Evolutionary conservation across 2,888 invertebrate genomes (phyloP).

Genomic region (Trichopoda pennipes): DNA sequence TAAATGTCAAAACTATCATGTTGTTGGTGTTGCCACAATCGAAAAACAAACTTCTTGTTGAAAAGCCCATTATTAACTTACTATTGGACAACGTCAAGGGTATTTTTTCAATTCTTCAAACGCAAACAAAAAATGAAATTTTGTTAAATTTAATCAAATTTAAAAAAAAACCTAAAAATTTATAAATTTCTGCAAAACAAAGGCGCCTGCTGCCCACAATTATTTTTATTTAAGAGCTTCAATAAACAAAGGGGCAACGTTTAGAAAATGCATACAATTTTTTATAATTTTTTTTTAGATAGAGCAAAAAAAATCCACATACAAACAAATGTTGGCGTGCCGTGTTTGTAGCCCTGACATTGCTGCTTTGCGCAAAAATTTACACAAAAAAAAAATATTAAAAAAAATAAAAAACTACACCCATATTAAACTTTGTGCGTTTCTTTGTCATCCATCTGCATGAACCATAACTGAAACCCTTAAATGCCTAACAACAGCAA

Average conservation of each 20-base stretch:
- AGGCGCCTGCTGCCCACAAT: slow-evolving; percentile 56
- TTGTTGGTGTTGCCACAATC: too few species aligned
- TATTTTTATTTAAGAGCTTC: slow-evolving; percentile 28
- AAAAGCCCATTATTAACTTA: neutral
- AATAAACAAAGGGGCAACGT: slow-evolving; percentile 35
- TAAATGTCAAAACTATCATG: too few species aligned
- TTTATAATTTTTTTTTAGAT: slow-evolving; percentile 28
- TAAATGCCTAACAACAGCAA: neutral
- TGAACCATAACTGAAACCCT: slow-evolving; percentile 28
- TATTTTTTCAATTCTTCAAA: slow-evolving; percentile 4
- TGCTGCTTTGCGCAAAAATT: slow-evolving; percentile 18
- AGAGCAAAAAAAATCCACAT: neutral
- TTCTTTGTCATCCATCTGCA: slow-evolving; percentile 39
- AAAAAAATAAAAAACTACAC: neutral
- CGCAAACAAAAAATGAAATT: neutral
- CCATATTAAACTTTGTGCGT: slow-evolving; percentile 14
- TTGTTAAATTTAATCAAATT: slow-evolving; percentile 40
- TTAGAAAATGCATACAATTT: slow-evolving; percentile 13
- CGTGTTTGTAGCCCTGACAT: slow-evolving; percentile 51
- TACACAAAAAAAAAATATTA: neutral
- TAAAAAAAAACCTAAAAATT: slow-evolving; percentile 20
- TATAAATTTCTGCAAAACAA: slow-evolving; percentile 33
- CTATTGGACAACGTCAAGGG: slow-evolving; percentile 9
- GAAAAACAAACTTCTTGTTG: too few species aligned
- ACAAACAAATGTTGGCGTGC: slow-evolving; percentile 1